Base-by-base conservation (phyloP, 2,888 invertebrate species). In the Teleogryllus oceanicus region DNA sequence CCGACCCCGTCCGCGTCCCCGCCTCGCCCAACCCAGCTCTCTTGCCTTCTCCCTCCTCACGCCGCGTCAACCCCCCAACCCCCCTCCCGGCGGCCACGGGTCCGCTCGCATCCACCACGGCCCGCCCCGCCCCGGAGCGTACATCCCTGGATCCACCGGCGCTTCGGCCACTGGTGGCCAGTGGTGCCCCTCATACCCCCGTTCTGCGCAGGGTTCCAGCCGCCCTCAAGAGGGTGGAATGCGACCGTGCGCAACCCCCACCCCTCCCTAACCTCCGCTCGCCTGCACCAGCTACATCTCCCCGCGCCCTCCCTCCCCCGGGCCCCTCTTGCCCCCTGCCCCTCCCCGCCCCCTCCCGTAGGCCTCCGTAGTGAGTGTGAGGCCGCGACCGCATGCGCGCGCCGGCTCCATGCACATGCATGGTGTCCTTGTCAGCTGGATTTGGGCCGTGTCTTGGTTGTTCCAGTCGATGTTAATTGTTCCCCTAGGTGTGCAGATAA, bases 401-500 rank as follows among this genome's bases (percentile, higher is more conserved):
- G 62, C 62, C 37, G 62, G 62, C 62, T 62, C 62, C 62, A 62
- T 62, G 62, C 62, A 62, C 62, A 62, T 62, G 62, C 62, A 62
- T 62, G 62, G 62, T 62, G 62, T 62, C 62, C 62, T 62, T 62
- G 62, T 62, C 13, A 62, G 62, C 62, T 62, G 62, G 16, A 13
- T 62, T n/a, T n/a, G 13, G 62, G 62, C 62, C 62, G 62, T 62
- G 62, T 62, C 16, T 62, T 62, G 62, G 37, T 37, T 37, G 37
- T 37, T n/a, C 62, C 62, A 13, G 16, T 62, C 62, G 62, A n/a
- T 62, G 62, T 62, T 62, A 18, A 62, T 62, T 62, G 62, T 62
- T 62, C 62, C 62, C 62, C 62, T 62, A 62, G 62, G 62, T 62
- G 62, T 62, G 62, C 37, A 21, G 37, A 76, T 76, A 76, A 76